Evolutionary conservation across 2,888 invertebrate genomes (phyloP).

Genomic region (Dryobota labecula): DNA sequence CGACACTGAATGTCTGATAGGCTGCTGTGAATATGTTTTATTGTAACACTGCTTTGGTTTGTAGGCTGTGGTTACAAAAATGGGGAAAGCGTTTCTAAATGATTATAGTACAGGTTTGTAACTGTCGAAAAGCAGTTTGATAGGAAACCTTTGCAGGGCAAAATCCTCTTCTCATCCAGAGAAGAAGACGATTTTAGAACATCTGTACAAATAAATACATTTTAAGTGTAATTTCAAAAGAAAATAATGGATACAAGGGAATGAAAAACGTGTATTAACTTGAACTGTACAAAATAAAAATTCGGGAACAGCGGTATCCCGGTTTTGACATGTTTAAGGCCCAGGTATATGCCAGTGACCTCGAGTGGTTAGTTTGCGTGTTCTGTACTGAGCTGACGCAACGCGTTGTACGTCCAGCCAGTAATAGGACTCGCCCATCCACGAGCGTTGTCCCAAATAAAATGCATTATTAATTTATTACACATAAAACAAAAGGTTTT

Average conservation of each 20-base stretch:
- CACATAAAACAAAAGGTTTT: too few species aligned
- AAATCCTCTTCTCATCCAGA: background rate
- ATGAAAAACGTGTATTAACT: background rate
- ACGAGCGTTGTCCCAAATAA: too few species aligned
- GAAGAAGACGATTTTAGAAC: background rate
- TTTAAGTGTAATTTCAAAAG: too few species aligned
- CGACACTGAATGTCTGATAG: conserved; percentile 53
- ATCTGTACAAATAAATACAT: too few species aligned
- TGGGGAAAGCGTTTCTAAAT: background rate
- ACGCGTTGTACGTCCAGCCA: too few species aligned
- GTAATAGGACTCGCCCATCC: too few species aligned
- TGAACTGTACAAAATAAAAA: background rate
- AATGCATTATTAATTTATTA: too few species aligned
- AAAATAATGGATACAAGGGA: background rate
- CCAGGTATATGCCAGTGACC: too few species aligned
- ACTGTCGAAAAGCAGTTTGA: background rate
- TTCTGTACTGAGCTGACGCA: too few species aligned
- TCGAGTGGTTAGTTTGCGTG: too few species aligned
- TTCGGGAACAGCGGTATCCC: accelerated
- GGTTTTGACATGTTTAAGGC: background rate
- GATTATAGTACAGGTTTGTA: background rate
- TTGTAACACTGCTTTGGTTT: conserved; percentile 26
- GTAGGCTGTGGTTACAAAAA: conserved; percentile 7
- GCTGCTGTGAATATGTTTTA: conserved; percentile 34
- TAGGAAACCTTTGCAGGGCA: too few species aligned